Evolutionary conservation across 2,888 invertebrate species (phyloP), one percentile per base, ranked within the genome.

Genomic region (Mayetiola destructor): DNA sequence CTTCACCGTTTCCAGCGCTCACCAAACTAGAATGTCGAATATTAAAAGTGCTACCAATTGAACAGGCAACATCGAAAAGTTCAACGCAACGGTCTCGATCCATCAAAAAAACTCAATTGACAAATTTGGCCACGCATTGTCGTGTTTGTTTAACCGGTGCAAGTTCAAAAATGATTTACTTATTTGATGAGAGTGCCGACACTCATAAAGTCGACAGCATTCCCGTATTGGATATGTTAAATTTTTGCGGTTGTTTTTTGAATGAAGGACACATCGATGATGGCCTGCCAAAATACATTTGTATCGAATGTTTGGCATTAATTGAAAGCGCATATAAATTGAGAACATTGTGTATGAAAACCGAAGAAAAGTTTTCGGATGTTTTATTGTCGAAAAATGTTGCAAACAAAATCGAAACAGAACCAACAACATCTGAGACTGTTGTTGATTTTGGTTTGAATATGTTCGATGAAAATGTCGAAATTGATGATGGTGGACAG

Each of bases 291-390:
- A 59, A 60, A 48, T 57, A 55, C 30, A 60, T 62, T 36, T 62
- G 62, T 35, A 57, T 57, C 48, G 56, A 8, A 40, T 62, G 62
- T 29, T 55, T 59, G n/a, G 42, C 56, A 23, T 42, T 62, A 27
- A 10, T 62, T 3, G 61, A 62, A 56, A 58, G 52, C 55, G 61
- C 62, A 0, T 60, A 57, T 56, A 57, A 58, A 57, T 62, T 62
- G 23, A 62, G 59, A 57, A 56, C 18, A 1, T 55, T 62, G 18
- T 61, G 60, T 27, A 58, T 59, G 56, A 58, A 57, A 23, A 59
- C 60, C 1, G 60, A 59, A n/a, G 32, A 56, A 30, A 48, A 60
- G 40, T 36, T 61, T 2, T n/a, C 8, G n/a, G 27, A 55, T 2
- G 2, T 55, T 3, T 8, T n/a, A n/a, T n/a, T n/a, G n/a, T n/a